Conservation (phyloP, 2,888 invertebrate species). For the Timandra comae region DNA sequence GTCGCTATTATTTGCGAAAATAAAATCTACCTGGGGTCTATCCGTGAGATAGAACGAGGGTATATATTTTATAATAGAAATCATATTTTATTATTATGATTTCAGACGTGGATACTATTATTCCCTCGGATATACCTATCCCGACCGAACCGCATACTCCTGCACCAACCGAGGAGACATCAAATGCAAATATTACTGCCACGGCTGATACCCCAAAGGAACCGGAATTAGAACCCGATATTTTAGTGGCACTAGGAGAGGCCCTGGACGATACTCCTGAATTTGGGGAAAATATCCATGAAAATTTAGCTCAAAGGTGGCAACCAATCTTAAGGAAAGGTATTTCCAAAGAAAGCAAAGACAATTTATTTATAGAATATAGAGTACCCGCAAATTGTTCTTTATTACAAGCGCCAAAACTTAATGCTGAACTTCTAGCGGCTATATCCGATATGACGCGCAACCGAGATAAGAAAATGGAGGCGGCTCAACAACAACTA, state of each 20-base stretch:
- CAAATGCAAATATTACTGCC: too few relatives aligned
- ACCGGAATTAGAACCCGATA: slow-evolving; percentile 7
- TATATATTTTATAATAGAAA: too few relatives aligned
- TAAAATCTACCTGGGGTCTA: too few relatives aligned
- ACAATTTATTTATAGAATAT: slow-evolving; percentile 11
- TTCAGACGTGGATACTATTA: too few relatives aligned
- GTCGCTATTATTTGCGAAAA: too few relatives aligned
- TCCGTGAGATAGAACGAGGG: too few relatives aligned
- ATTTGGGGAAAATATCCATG: slow-evolving; percentile 11
- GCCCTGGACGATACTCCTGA: slow-evolving; percentile 6
- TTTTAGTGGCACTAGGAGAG: slow-evolving; percentile 11
- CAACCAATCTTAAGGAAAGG: slow-evolving; percentile 12
- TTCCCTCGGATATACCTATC: too few relatives aligned
- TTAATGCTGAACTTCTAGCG: slow-evolving; percentile 15
- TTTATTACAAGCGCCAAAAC: slow-evolving; percentile 18
- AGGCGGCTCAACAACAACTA: slow-evolving; percentile 7
- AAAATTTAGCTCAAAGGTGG: slow-evolving; percentile 8
- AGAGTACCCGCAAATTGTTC: slow-evolving; percentile 14
- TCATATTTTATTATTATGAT: too few relatives aligned
- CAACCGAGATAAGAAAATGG: slow-evolving; percentile 10
- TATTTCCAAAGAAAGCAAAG: slow-evolving; percentile 8
- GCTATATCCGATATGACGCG: slow-evolving; percentile 9
- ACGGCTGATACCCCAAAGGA: too few relatives aligned
- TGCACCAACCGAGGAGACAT: too few relatives aligned
- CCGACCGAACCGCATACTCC: too few relatives aligned